Evolutionary conservation across 30 jellyfish, hydroid and myxozoan genomes (phyloP), one percentile per base, ranked within the genome.

Genomic region (Aurelia sp.): DNA sequence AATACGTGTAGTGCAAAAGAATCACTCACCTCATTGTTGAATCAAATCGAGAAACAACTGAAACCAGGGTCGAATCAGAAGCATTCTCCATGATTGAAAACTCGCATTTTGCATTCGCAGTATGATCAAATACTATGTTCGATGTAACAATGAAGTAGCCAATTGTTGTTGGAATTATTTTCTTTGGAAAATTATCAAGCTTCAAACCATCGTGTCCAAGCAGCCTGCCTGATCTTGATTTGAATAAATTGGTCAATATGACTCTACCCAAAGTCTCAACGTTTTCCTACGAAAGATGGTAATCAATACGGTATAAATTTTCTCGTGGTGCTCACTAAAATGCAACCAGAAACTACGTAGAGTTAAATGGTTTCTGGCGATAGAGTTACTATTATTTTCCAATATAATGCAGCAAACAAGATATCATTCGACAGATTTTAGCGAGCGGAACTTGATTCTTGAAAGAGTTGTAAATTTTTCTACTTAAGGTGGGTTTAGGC

Each of bases 81-180:
- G 51, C 21, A 17, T 8, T 33, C 30, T 21, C 33, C 31, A 17
- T 67, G 20, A 19, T 44, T 60, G 35, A 60, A 44, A 73, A 16
- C 6, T 16, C 22, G 9, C 31, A 63, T 40, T n/a, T 73, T 50
- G 55, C 85, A 11, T 73, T 73, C n/a, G 58, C 8, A 16, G 71
- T 73, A 7, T 3, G 41, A 73, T 47, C 72, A 35, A 73, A 73
- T 35, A 73, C 71, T 6, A 73, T 52, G 58, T 73, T 73, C 16
- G 85, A 73, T 5, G 85, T 50, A n/a, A 52, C 52, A 19, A 73
- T 17, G 35, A 44, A 73, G 71, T 73, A 51, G 18, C 85, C 85
- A 13, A 18, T 13, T 8, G 41, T 52, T 18, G 47, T 30, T 9
- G 85, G 85, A 4, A 22, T 17, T 5, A 73, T 35, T 19, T 33